phyloP scores from a whole-genome alignment of 2,888 invertebrate genomes.

The Andrena bicolor region DNA sequence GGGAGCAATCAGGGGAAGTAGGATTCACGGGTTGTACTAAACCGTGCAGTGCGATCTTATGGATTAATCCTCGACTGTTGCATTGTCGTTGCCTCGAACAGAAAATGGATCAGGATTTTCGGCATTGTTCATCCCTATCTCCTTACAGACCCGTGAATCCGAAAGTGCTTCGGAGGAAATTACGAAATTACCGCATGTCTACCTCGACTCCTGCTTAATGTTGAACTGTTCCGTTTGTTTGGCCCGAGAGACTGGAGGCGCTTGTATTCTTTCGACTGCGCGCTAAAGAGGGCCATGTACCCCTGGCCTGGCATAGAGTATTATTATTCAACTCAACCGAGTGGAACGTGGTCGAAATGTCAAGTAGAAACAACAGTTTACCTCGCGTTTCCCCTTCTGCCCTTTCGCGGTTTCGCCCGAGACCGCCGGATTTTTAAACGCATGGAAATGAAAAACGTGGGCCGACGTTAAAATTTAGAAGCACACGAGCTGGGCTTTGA shows the following conservation, averaged over 20 bases:
- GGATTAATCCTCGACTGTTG: constrained; percentile 48
- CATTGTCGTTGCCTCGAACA: constrained; percentile 33
- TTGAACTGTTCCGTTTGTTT: neutral
- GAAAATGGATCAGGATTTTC: constrained; percentile 54
- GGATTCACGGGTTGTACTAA: constrained; percentile 49
- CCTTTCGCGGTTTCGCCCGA: neutral
- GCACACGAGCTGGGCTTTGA: neutral
- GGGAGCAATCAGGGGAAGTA: constrained; percentile 27
- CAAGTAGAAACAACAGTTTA: constrained; percentile 22
- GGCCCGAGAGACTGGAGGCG: neutral
- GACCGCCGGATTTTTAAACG: constrained; percentile 29
- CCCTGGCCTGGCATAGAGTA: constrained; percentile 1
- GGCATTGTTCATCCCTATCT: constrained; percentile 16
- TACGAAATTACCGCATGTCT: constrained; percentile 2
- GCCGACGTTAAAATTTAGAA: neutral
- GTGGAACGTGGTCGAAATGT: constrained; percentile 41
- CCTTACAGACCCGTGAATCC: neutral
- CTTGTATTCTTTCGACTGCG: neutral
- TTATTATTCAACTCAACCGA: constrained; percentile 46
- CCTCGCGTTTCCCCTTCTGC: neutral
- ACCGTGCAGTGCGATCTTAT: constrained; percentile 45
- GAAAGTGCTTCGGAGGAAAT: constrained; percentile 14
- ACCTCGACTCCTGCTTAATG: neutral
- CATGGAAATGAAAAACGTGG: constrained; percentile 25
- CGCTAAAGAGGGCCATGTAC: constrained; percentile 25